Base-by-base conservation (phyloP, 2,888 invertebrate genomes). In the Patella caerulea region DNA sequence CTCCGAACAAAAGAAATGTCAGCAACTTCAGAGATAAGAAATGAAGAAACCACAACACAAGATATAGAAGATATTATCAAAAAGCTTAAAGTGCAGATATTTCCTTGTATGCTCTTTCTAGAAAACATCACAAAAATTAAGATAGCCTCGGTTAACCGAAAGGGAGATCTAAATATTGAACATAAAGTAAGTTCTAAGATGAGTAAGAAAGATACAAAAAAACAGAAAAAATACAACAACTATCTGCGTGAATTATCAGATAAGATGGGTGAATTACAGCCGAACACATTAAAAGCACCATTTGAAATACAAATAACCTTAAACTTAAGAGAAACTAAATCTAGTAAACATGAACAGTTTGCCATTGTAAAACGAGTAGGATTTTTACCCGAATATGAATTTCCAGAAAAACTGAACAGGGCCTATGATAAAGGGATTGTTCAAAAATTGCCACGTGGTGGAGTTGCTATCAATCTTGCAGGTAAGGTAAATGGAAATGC, bases 81-180 rank as follows among this genome's bases (percentile, higher is more conserved):
- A 52, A 12, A 71, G 2, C 76, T 79, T n/a, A 55, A 71, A 34
- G 14, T 24, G 53, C 71, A 71, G n/a, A 71, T 54, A 19, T 79
- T 84, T 59, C 85, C 87, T 29, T 83, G 84, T 56, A 73, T 90
- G 15, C 78, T 90, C n/a, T 90, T 90, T 82, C 79, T 89, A 2
- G 88, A 89, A 74, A 85, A 84, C 75, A 82, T 90, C 2, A 80
- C 78, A 56, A 78, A 81, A 15, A 85, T 90, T 24, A 84, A 72
- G 17, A 72, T 87, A 17, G 81, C 81, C 9, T 54, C 78, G 52
- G 80, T 85, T 29, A 70, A 75, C 17, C 71, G 70, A 14, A 69
- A 79, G 34, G 83, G 83, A 15, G 12, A 29, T 12, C 14, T 85
- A 3, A 14, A 24, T 17, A 72, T 56, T 5, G 82, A 82, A 45